phyloP scores from a whole-genome alignment of 2,113 vertebrate genomes.

The Dipodomys spectabilis region DNA sequence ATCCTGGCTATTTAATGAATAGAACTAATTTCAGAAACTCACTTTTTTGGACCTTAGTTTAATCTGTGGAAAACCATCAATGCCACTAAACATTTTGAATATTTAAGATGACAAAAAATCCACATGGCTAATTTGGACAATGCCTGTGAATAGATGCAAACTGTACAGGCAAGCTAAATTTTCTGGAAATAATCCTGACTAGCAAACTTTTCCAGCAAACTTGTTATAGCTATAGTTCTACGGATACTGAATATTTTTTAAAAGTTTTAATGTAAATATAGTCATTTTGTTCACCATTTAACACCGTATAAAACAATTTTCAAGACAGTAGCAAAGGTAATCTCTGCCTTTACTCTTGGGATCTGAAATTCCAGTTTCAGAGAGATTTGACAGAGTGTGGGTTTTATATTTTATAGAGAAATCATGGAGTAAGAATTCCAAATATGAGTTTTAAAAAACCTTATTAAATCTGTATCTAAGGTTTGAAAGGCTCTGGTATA shows the following conservation, averaged over 20 bases:
- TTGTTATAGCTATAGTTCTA: neutral
- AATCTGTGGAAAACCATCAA: neutral
- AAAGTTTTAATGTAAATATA: neutral
- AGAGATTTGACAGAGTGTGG: neutral
- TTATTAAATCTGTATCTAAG: neutral
- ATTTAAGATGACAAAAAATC: slow-evolving; percentile 25
- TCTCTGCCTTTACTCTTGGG: slow-evolving; percentile 15
- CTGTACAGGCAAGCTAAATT: neutral
- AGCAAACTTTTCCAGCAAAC: slow-evolving; percentile 22
- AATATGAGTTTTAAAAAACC: neutral
- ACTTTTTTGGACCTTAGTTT: neutral
- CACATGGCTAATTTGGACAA: neutral
- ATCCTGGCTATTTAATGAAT: neutral
- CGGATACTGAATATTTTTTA: neutral
- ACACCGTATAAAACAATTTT: neutral
- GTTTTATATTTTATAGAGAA: slow-evolving; percentile 14
- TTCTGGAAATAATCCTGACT: slow-evolving; percentile 26
- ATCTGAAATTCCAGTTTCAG: neutral
- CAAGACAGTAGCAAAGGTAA: neutral
- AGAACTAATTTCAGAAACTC: neutral
- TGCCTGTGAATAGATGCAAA: neutral
- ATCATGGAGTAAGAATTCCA: neutral
- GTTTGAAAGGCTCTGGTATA: neutral
- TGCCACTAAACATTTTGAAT: slow-evolving; percentile 9
- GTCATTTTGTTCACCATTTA: slow-evolving; percentile 26